Percentiles rank a stretch among this genome's conserved stretches.
phyloP scores from a whole-genome alignment of 2,888 invertebrate genomes.

The Pyrgus malvae region DNA sequence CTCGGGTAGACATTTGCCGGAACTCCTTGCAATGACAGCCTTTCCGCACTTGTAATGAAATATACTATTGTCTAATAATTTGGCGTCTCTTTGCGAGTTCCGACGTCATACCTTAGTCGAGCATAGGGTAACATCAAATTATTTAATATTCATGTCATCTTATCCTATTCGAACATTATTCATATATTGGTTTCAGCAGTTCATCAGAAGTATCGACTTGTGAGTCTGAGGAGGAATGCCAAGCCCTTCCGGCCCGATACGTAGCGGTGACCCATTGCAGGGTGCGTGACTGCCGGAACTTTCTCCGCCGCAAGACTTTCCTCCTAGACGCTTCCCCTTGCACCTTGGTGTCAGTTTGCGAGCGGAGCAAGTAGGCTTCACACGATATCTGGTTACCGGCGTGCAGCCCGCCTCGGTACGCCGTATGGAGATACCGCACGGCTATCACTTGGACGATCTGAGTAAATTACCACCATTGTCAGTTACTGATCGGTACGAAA shows the following conservation, averaged over 20 bases:
- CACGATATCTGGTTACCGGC: conserved; percentile 64
- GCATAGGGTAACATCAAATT: too few relatives aligned
- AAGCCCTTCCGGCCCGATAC: conserved; percentile 43
- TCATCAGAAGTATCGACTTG: conserved; percentile 66
- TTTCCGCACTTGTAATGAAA: too few relatives aligned
- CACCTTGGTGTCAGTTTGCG: conserved; percentile 52
- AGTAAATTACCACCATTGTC: neutral
- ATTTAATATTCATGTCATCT: too few relatives aligned
- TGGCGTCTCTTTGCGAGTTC: too few relatives aligned
- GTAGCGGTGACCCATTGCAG: conserved; percentile 63
- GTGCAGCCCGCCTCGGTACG: conserved; percentile 67
- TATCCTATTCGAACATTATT: too few relatives aligned
- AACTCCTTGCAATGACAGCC: too few relatives aligned
- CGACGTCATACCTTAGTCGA: too few relatives aligned
- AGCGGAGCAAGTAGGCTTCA: conserved; percentile 64
- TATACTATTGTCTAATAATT: too few relatives aligned
- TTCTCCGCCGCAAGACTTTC: conserved; percentile 51
- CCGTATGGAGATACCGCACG: conserved; percentile 70
- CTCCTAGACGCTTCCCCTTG: conserved; percentile 38
- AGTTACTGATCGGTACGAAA: neutral
- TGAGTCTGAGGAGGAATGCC: conserved; percentile 53
- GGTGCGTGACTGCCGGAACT: conserved; percentile 51
- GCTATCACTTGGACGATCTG: conserved; percentile 69
- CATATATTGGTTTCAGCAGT: conserved; percentile 65
- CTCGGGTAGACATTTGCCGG: too few relatives aligned